These are phyloP conservation scores for Fundulus diaphanus DNA, from an alignment of 2,797 vertebrate species.

Conservation along the genomic window DNA sequence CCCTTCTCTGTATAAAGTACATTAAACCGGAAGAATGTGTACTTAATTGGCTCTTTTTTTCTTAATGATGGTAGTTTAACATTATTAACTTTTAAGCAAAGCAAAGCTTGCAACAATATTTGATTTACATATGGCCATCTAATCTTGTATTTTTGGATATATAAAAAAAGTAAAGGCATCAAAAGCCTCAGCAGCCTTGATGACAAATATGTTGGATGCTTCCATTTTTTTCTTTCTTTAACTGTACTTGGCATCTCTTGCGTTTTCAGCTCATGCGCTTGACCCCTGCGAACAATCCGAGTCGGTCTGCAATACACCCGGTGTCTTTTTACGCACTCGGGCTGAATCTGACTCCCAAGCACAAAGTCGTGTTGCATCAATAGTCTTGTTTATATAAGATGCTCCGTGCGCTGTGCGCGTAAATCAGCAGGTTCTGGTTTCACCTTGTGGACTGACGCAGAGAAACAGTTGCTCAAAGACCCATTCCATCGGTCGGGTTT, in stretches of 20 bases:
- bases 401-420: slow-evolving; percentile 44
- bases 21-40: slow-evolving; percentile 24
- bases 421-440: slow-evolving; percentile 76
- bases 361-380: slow-evolving; percentile 50
- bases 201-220: slow-evolving; percentile 65
- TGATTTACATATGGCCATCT: neutral
- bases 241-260: slow-evolving; percentile 75
- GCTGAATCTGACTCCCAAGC: slow-evolving; percentile 68
- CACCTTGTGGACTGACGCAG: slow-evolving; percentile 48
- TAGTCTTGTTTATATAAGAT: slow-evolving; percentile 53
- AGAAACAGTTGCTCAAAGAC: slow-evolving; percentile 31
- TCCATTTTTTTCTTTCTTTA: slow-evolving; percentile 40
- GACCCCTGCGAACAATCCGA: slow-evolving; percentile 73
- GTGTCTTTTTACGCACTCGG: slow-evolving; percentile 73
- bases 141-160: neutral
- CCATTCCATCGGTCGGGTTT: slow-evolving; percentile 56
- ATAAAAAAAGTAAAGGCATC: slow-evolving; percentile 20
- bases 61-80: slow-evolving; percentile 32
- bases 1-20: slow-evolving; percentile 2
- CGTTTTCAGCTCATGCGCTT: slow-evolving; percentile 68
- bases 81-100: neutral
- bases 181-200: slow-evolving; percentile 64
- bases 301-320: slow-evolving; percentile 75
- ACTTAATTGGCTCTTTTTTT: slow-evolving; percentile 48
- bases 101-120: neutral